These are phyloP conservation scores for Protaetia brevitarsis DNA, from an alignment of 1,140 invertebrate genomes.

Conservation along the genomic window DNA sequence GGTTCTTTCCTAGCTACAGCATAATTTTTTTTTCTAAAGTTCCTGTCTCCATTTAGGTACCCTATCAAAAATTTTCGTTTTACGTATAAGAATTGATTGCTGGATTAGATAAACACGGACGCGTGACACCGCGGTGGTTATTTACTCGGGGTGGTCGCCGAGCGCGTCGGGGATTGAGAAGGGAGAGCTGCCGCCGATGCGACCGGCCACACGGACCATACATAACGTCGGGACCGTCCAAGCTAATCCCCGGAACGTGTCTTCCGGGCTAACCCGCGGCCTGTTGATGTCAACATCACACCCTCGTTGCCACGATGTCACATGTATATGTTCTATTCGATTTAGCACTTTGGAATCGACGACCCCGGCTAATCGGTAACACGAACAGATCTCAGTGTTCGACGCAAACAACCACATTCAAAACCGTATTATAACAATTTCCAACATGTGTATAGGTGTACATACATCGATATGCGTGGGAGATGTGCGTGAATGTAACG, in stretches of 20 bases:
- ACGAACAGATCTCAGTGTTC: neutral
- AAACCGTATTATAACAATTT: no score
- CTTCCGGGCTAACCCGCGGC: slow-evolving; percentile 36
- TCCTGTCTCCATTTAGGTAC: no score
- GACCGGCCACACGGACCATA: neutral
- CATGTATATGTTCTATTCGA: slow-evolving; percentile 25
- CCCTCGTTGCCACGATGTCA: slow-evolving; percentile 37
- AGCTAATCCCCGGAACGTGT: slow-evolving; percentile 37
- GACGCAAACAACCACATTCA: no score
- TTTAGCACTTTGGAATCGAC: slow-evolving; percentile 20
- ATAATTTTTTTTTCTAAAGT: no score
- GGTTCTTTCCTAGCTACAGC: no score
- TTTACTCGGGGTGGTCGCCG: slow-evolving; percentile 28
- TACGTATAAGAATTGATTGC: slow-evolving; percentile 18
- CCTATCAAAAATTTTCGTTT: no score
- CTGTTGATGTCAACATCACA: slow-evolving; percentile 37
- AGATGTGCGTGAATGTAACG: no score
- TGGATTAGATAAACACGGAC: slow-evolving; percentile 27
- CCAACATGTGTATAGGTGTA: no score
- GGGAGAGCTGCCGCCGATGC: neutral
- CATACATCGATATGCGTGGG: no score
- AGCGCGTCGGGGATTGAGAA: no score
- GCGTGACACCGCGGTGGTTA: slow-evolving; percentile 33
- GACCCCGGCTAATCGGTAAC: slow-evolving; percentile 4
- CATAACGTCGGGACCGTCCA: slow-evolving; percentile 25